Evolutionary conservation across 64 coral and sea anemone species (phyloP).

Genomic region (Platygyra sinensis): DNA sequence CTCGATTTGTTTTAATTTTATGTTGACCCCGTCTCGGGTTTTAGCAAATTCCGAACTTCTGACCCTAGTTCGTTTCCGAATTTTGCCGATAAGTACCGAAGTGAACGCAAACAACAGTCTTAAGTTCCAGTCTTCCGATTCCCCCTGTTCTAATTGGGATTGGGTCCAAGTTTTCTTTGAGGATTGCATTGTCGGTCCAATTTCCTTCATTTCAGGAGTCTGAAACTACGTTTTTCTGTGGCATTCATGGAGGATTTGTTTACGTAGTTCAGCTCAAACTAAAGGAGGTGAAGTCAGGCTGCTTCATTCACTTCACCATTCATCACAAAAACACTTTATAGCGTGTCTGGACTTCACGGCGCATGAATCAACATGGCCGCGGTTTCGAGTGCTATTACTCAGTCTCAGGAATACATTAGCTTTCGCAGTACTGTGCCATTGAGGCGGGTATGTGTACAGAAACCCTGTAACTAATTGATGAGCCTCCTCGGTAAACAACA

Average conservation of each 20-base stretch:
- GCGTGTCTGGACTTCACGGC: background rate
- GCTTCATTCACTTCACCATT: too few species aligned
- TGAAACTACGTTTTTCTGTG: background rate
- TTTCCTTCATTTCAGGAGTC: background rate
- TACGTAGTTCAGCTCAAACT: background rate
- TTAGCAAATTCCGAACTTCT: too few species aligned
- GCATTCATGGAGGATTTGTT: conserved; percentile 14
- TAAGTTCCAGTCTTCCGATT: background rate
- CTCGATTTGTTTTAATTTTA: too few species aligned
- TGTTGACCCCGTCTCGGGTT: too few species aligned
- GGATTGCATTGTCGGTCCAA: background rate
- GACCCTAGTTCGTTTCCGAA: too few species aligned
- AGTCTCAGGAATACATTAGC: conserved; percentile 86
- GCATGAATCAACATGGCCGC: conserved; percentile 34
- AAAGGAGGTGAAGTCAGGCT: too few species aligned
- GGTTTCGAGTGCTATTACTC: conserved; percentile 58
- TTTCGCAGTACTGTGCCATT: conserved; percentile 85
- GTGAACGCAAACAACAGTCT: too few species aligned
- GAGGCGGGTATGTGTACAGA: conserved; percentile 57
- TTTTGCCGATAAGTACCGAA: too few species aligned
- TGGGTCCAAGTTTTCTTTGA: background rate
- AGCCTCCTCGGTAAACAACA: background rate
- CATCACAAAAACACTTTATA: background rate
- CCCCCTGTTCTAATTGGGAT: background rate
- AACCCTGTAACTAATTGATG: background rate